Evolutionary conservation across 2,797 vertebrate genomes (phyloP).

Genomic region (Helostoma temminkii): DNA sequence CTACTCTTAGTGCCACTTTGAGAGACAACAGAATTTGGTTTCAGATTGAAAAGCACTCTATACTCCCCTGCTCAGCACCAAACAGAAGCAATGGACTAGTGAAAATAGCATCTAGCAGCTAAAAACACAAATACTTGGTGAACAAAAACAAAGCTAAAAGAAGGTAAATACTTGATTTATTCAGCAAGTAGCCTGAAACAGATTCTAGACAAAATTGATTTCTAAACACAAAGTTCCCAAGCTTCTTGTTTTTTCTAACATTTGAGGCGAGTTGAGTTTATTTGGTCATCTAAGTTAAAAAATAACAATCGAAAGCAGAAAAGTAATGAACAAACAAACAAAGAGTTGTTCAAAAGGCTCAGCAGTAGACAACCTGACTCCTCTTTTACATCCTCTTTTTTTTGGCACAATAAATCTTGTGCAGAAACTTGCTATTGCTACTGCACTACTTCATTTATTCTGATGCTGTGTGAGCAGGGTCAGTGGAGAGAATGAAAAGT

Average conservation of each 20-base stretch:
- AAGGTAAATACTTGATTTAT: background rate
- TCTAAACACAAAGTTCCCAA: conserved; percentile 13
- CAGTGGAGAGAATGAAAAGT: conserved; percentile 12
- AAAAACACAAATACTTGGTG: conserved; percentile 1
- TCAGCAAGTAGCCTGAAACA: too few species aligned
- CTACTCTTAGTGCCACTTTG: background rate
- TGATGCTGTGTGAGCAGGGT: conserved; percentile 5
- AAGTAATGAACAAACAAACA: too few species aligned
- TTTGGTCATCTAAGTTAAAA: too few species aligned
- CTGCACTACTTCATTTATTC: background rate
- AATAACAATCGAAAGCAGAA: too few species aligned
- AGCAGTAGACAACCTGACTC: conserved; percentile 31
- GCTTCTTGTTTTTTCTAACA: too few species aligned
- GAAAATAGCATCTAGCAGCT: background rate
- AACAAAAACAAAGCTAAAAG: background rate
- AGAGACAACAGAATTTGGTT: background rate
- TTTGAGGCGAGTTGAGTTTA: too few species aligned
- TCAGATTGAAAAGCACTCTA: background rate
- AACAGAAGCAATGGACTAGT: background rate
- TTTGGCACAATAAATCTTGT: background rate
- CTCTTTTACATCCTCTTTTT: conserved; percentile 30
- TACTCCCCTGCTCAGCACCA: background rate
- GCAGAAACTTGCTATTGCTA: background rate
- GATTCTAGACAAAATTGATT: conserved; percentile 21
- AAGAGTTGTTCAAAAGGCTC: conserved; percentile 20